phyloP scores from a whole-genome alignment of 2,113 vertebrate species.

The Orycteropus afer region DNA sequence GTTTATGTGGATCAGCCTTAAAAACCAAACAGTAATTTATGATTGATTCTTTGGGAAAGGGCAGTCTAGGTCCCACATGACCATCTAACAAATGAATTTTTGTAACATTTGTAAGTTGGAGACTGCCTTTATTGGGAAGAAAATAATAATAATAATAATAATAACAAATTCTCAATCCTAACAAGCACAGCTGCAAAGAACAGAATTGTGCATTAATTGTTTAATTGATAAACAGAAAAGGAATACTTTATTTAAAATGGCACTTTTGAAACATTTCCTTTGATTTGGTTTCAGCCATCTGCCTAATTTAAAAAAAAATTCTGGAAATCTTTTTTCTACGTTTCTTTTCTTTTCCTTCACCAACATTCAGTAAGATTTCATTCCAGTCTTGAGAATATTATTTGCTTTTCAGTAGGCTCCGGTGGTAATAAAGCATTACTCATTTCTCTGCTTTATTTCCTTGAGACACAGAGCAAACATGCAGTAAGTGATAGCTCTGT shows the following conservation, averaged over 20 bases:
- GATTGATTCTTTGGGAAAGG: constrained; percentile 50
- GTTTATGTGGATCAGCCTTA: constrained; percentile 22
- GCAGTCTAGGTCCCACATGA: constrained; percentile 23
- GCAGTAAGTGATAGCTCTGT: constrained; percentile 75
- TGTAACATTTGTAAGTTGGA: constrained; percentile 27
- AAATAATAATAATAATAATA: constrained; percentile 12
- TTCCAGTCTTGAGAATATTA: constrained; percentile 70
- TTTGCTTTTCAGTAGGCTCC: constrained; percentile 74
- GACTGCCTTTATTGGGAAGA: not conserved
- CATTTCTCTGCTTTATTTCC: constrained; percentile 80
- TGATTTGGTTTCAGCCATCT: constrained; percentile 24
- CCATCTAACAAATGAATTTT: constrained; percentile 60
- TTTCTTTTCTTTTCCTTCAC: constrained; percentile 53
- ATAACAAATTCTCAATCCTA: not conserved
- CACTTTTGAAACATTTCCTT: constrained; percentile 62
- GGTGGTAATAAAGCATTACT: constrained; percentile 79
- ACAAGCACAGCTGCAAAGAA: not conserved
- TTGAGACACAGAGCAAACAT: constrained; percentile 79
- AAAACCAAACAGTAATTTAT: constrained; percentile 53
- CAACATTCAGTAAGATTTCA: constrained; percentile 74
- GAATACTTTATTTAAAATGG: constrained; percentile 26
- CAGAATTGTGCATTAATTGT: not conserved
- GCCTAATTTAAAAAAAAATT: constrained; percentile 52
- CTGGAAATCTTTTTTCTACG: constrained; percentile 14
- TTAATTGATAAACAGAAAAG: constrained; percentile 18